Evolutionary conservation across 2,113 vertebrate genomes (phyloP).

Genomic region (Nibea coibor): DNA sequence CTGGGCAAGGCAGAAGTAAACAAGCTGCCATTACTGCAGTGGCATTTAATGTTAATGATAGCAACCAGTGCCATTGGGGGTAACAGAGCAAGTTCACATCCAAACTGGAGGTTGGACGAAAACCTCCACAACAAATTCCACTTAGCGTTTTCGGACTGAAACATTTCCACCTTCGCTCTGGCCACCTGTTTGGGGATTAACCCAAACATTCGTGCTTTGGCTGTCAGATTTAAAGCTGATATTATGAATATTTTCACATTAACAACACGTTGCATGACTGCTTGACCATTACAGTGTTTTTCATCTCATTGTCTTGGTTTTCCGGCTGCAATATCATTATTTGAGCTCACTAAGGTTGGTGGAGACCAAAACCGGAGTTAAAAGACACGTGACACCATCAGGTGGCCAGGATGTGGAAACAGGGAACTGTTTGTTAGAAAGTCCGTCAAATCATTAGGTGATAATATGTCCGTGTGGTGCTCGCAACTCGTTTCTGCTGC

Average conservation of each 20-base stretch:
- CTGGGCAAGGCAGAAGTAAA: no score
- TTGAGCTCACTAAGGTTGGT: background rate
- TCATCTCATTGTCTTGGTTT: background rate
- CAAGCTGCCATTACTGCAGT: background rate
- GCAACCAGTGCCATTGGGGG: no score
- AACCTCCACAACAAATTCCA: no score
- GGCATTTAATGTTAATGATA: background rate
- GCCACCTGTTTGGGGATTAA: background rate
- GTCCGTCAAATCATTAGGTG: background rate
- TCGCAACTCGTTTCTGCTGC: background rate
- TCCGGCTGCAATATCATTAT: background rate
- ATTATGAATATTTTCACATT: background rate
- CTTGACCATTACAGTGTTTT: background rate
- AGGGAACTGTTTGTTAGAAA: background rate
- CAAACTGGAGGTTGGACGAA: no score
- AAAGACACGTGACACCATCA: background rate
- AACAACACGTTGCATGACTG: background rate
- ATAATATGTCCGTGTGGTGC: background rate
- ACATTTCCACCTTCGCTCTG: constrained; percentile 7
- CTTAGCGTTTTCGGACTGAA: background rate
- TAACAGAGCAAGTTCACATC: no score
- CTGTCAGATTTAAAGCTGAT: background rate
- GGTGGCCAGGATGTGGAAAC: no score
- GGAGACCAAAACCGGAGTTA: background rate
- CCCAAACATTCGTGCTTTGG: background rate